Conservation (phyloP, 1,140 invertebrate genomes). For the Drosophila elegans region DNA sequence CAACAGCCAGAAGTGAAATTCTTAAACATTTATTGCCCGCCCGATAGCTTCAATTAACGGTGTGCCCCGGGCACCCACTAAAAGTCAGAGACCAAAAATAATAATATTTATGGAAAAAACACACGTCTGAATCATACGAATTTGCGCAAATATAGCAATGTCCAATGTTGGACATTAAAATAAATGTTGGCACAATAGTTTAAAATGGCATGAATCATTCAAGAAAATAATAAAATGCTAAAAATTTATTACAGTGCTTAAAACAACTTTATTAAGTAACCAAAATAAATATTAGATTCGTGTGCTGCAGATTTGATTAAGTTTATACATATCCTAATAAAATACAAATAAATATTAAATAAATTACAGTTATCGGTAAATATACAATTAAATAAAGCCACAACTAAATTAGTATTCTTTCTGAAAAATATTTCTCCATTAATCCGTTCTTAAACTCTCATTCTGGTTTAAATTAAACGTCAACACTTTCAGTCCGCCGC, state of each 20-base stretch:
- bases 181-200: conserved; percentile 11
- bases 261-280: background rate
- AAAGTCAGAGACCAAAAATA: conserved; percentile 23
- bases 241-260: no score
- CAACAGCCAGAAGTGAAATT: conserved; percentile 38
- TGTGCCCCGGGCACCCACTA: conserved; percentile 22
- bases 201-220: conserved; percentile 9
- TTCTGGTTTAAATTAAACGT: conserved; percentile 14
- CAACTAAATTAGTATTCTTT: conserved; percentile 29
- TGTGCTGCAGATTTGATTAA: no score
- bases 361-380: conserved; percentile 17
- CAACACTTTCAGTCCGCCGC: conserved; percentile 1
- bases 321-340: no score
- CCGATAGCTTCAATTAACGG: background rate
- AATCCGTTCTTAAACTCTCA: conserved; percentile 26
- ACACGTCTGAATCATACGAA: conserved; percentile 21
- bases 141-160: conserved; percentile 9
- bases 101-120: conserved; percentile 32
- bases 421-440: conserved; percentile 8
- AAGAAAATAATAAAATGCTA: background rate
- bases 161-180: conserved; percentile 5
- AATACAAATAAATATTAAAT: conserved; percentile 27
- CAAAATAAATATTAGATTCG: background rate
- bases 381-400: conserved; percentile 9
- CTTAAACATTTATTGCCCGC: conserved; percentile 31